phyloP scores from a whole-genome alignment of 2,113 vertebrate genomes.

The Phylloscopus trochilus region DNA sequence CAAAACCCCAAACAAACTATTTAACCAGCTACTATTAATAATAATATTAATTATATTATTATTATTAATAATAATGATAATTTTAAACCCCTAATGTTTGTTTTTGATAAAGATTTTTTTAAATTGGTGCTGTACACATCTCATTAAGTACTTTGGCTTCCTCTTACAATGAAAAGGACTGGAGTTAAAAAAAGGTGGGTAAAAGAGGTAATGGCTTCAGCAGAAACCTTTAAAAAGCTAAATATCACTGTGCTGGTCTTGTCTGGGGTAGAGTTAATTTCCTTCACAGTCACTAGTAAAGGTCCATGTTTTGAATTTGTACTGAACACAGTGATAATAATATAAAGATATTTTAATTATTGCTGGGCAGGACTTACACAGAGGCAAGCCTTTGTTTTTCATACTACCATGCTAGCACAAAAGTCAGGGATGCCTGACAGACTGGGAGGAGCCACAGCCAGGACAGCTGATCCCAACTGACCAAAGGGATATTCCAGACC shows the following conservation, averaged over 20 bases:
- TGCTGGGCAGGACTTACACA: background rate
- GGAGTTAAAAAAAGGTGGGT: background rate
- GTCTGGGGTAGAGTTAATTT: background rate
- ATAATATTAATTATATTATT: background rate
- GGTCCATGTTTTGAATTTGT: background rate
- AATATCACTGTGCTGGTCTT: background rate
- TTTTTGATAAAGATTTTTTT: background rate
- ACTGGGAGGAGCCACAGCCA: background rate
- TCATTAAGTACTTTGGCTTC: background rate
- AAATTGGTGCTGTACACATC: background rate
- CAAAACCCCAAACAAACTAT: background rate
- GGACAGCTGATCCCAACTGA: background rate
- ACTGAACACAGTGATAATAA: background rate
- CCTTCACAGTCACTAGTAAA: background rate
- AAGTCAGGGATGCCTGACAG: background rate
- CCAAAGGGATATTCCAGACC: background rate
- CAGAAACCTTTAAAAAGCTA: background rate
- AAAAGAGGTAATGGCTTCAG: background rate
- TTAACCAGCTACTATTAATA: background rate
- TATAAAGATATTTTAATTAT: background rate
- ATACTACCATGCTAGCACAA: background rate
- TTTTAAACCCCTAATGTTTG: rapidly evolving
- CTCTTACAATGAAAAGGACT: background rate
- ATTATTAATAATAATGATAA: background rate
- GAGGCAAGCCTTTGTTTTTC: background rate